Evolutionary conservation across 1,140 invertebrate genomes (phyloP), one percentile per base, ranked within the genome.

Genomic region (Meloidogyne exigua): DNA sequence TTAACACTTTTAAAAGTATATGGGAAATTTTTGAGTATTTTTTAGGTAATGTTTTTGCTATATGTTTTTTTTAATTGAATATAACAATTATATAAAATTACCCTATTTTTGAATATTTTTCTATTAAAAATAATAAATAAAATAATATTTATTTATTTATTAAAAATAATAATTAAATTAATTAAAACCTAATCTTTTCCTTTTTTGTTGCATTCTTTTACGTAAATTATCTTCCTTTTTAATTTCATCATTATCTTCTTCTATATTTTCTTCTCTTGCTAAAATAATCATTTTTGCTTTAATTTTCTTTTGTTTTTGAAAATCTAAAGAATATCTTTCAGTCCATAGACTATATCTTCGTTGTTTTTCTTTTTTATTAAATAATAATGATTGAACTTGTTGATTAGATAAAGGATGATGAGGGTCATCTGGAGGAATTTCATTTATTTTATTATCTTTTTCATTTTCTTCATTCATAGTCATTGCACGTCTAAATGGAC

Each of bases 351-450:
- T 57, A 57, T 57, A 57, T 57, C 49, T 57, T n/a, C 49, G 49
- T 57, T 57, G 49, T 57, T 57, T 57, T 21, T 57, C 49, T 57
- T 57, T 57, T 57, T 57, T 57, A 57, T 57, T 57, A 57, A 57
- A 57, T 44, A 44, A 44, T 15, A 1, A 15, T 15, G 42, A 32
- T 32, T 32, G 4, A 57, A n/a, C 10, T 57, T 18, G 7, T n/a
- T 18, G n/a, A 57, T 57, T 57, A 39, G 36, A 39, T 57, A 57
- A n/a, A n/a, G 49, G 15, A 7, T 57, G 49, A 2, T 57, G 49
- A n/a, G 49, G 49, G 9, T 57, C 49, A 57, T 57, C 49, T 57
- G 49, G 49, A 57, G 49, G 49, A 9, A n/a, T n/a, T 57, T 57
- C 49, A n/a, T n/a, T 57, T n/a, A n/a, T 57, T n/a, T 57, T 9